Conservation (phyloP, 1,140 invertebrate genomes). For the Hyposmocoma kahamanoa region DNA sequence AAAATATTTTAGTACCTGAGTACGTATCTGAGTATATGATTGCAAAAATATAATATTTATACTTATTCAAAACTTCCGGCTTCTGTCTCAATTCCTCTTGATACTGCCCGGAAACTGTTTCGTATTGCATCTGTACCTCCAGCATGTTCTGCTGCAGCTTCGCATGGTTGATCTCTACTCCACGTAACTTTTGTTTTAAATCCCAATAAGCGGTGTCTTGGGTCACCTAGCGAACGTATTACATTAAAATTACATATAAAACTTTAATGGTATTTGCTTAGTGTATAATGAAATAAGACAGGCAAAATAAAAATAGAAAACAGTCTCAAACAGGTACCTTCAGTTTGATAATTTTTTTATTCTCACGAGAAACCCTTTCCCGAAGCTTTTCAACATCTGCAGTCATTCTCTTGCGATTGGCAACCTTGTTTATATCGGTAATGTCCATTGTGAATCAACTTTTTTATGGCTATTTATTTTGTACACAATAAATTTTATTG, state of each 20-base stretch:
- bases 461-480: too few relatives aligned
- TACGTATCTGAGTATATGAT: too few relatives aligned
- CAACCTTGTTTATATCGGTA: conserved; percentile 37
- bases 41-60: not conserved
- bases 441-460: too few relatives aligned
- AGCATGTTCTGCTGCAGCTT: conserved; percentile 58
- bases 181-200: conserved; percentile 45
- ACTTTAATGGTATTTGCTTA: too few relatives aligned
- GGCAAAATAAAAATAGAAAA: too few relatives aligned
- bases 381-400: conserved; percentile 44
- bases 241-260: too few relatives aligned
- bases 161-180: conserved; percentile 47
- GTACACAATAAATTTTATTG: too few relatives aligned
- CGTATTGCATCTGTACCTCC: conserved; percentile 57
- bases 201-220: conserved; percentile 59
- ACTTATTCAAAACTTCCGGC: conserved; percentile 54
- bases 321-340: conserved; percentile 31
- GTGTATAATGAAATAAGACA: too few relatives aligned
- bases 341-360: conserved; percentile 49
- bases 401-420: conserved; percentile 40
- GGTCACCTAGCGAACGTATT: too few relatives aligned
- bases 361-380: conserved; percentile 53
- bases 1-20: too few relatives aligned
- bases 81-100: conserved; percentile 47
- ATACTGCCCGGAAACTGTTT: conserved; percentile 44